Evolutionary conservation across 2,797 vertebrate species (phyloP).

Genomic region (Notoglanidium macrostoma): DNA sequence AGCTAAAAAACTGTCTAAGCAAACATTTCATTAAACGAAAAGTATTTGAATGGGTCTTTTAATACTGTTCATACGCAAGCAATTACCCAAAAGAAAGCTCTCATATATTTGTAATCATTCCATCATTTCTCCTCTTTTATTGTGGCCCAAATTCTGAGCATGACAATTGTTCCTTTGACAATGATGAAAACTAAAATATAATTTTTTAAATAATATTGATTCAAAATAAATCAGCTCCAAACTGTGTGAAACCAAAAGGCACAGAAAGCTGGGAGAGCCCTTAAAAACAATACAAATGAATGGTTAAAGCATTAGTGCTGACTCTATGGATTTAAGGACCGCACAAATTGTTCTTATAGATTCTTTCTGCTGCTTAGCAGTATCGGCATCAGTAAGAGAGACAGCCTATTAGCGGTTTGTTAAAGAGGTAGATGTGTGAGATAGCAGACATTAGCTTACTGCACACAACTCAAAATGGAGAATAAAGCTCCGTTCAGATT

Average conservation of each 20-base stretch:
- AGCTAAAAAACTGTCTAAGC: background rate
- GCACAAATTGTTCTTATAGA: slow-evolving; percentile 68
- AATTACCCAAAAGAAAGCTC: background rate
- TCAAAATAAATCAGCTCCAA: background rate
- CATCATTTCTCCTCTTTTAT: background rate
- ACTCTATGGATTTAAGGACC: slow-evolving; percentile 69
- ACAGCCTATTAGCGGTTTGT: slow-evolving; percentile 34
- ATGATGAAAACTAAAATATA: background rate
- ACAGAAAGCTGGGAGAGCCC: background rate
- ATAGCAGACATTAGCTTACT: slow-evolving; percentile 25
- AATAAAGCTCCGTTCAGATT: background rate
- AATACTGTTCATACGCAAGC: background rate
- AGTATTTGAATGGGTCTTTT: background rate
- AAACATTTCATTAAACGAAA: background rate
- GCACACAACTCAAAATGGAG: background rate
- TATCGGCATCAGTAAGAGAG: slow-evolving; percentile 61
- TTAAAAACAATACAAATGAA: slow-evolving; percentile 50
- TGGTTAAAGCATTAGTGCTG: slow-evolving; percentile 57
- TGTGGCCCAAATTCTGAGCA: background rate
- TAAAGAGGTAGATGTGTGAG: slow-evolving; percentile 29
- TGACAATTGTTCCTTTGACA: background rate
- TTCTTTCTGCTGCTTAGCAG: slow-evolving; percentile 54
- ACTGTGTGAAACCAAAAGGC: background rate
- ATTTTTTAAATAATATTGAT: no score
- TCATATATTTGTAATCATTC: background rate